phyloP scores from a whole-genome alignment of 2,113 vertebrate species.

The Excalfactoria chinensis region DNA sequence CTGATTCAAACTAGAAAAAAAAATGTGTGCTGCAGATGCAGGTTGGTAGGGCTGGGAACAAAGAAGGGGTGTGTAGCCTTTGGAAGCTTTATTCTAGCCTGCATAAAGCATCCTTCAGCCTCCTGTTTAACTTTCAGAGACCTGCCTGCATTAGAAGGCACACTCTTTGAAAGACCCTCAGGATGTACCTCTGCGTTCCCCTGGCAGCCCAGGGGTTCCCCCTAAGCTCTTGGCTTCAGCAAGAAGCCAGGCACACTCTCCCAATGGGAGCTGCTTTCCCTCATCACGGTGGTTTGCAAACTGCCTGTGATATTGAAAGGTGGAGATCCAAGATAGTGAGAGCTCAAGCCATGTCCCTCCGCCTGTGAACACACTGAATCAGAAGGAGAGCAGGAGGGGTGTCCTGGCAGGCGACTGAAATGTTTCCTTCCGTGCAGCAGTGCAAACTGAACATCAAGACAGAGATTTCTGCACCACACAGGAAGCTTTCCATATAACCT shows the following conservation, averaged over 20 bases:
- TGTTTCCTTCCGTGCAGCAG: background rate
- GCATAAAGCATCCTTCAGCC: background rate
- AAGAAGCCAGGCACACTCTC: background rate
- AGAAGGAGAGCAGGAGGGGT: fast-evolving
- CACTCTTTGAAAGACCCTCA: background rate
- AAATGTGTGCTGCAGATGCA: background rate
- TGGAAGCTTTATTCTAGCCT: background rate
- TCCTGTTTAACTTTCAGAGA: background rate
- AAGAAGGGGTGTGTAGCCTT: background rate
- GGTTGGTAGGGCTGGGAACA: background rate
- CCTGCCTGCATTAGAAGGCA: background rate
- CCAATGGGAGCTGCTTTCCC: background rate
- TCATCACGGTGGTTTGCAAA: fast-evolving
- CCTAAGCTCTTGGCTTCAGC: background rate
- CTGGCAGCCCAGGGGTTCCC: too few relatives aligned
- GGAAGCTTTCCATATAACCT: background rate
- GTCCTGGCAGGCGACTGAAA: fast-evolving
- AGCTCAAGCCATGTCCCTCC: background rate
- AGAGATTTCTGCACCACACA: background rate
- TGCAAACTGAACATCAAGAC: background rate
- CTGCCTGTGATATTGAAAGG: fast-evolving
- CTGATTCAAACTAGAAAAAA: background rate
- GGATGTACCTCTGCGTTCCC: background rate
- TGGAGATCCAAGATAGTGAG: background rate
- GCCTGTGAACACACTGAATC: fast-evolving